Evolutionary conservation across 1,140 invertebrate genomes (phyloP).

Genomic region (Rhagoletis pomonella): DNA sequence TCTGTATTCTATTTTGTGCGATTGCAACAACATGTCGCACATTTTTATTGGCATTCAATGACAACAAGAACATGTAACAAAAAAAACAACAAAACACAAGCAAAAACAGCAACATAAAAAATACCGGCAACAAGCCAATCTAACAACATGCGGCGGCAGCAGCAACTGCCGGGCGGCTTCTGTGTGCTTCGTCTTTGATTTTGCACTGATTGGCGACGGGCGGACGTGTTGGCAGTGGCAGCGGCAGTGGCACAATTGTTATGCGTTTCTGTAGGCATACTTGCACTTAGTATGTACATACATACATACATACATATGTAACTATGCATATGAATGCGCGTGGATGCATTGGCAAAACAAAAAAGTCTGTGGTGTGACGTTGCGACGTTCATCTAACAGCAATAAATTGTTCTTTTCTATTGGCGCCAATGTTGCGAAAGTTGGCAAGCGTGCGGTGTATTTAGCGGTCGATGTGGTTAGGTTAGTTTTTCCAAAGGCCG

Average conservation of each 20-base stretch:
- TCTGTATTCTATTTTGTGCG: neutral
- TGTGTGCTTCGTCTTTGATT: slow-evolving; percentile 20
- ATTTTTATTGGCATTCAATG: slow-evolving; percentile 46
- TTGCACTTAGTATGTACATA: neutral
- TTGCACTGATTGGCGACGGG: slow-evolving; percentile 12
- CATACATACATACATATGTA: neutral
- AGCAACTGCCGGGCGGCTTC: slow-evolving; percentile 5
- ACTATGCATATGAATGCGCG: too few relatives aligned
- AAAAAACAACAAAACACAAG: neutral
- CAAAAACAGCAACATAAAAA: neutral
- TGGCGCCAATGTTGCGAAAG: slow-evolving; percentile 15
- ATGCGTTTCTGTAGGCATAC: neutral
- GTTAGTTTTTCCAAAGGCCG: slow-evolving; percentile 42
- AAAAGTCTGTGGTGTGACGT: neutral
- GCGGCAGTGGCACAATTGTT: neutral
- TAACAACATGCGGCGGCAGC: neutral
- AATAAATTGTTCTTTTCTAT: slow-evolving; percentile 12
- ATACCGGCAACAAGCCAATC: slow-evolving; percentile 11
- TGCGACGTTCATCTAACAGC: neutral
- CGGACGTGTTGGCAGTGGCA: slow-evolving; percentile 7
- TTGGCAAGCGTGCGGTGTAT: neutral
- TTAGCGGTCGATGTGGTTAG: neutral
- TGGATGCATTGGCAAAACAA: neutral
- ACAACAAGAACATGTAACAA: slow-evolving; percentile 22
- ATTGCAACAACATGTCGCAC: slow-evolving; percentile 23